Base-by-base conservation (phyloP, 2,113 vertebrate species). In the Theristicus caerulescens region DNA sequence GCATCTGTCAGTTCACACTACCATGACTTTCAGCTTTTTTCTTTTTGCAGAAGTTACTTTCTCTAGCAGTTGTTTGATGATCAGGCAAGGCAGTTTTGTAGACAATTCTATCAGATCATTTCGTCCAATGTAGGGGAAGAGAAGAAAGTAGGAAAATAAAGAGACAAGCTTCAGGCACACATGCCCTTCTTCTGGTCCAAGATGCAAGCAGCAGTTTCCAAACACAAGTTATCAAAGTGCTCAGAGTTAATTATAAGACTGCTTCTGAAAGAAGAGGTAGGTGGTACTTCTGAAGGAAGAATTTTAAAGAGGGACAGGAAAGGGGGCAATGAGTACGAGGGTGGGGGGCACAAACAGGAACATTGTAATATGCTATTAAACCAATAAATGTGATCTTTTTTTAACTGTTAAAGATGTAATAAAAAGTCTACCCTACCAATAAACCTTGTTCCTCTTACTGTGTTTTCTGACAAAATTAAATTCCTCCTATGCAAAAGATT, bases 321-420 rank as follows among this genome's bases (percentile, higher is more conserved):
- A 78, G 31, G 13, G 7, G 20, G 2, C 11, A 69, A 36, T 1
- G 2, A 40, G 6, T 16, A 26, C 5, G 20, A 5, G 11, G 7
- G 14, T 2, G 7, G 24, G 8, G 4, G 5, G 16, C 2, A 1
- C 3, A 10, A 42, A 51, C 4, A 88, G 17, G 12, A 71, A 57
- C 19, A 24, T 2, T 36, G 5, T 40, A 59, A 51, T 18, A 67
- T 14, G 31, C n/a, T 54, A 31, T 59, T 57, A 57, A 73, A 55
- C 14, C 7, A 85, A 4, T 5, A 77, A 49, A 7, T 9, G 10
- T 24, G 29, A 36, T 38, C 11, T 44, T 66, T 32, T 13, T 67
- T 73, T 40, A 31, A 31, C 31, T 31, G 16, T 40, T 46, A 40
- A 40, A 67, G 24, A 32, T 20, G 5, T 58, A 40, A 64, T 27